Percentiles rank a stretch among this genome's conserved stretches.
These are phyloP conservation scores for Micrasema longulum DNA, from an alignment of 1,140 invertebrate species.

Conservation along the genomic window DNA sequence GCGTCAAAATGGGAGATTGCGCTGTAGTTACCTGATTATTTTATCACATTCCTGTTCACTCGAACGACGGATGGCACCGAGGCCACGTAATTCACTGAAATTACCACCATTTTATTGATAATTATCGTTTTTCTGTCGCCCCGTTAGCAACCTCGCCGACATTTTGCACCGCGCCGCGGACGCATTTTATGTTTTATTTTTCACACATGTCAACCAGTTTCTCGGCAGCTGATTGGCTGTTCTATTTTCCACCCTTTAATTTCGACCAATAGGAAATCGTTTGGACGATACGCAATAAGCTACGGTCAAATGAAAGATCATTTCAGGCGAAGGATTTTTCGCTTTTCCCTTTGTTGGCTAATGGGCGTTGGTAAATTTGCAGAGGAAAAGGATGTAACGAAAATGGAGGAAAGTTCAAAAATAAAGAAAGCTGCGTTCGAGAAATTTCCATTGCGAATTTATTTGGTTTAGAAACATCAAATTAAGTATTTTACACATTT, in stretches of 20 bases:
- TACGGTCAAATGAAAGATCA: constrained; percentile 5
- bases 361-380: constrained; percentile 34
- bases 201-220: constrained; percentile 17
- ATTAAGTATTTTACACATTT: no score
- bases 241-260: constrained; percentile 23
- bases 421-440: neutral
- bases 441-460: neutral
- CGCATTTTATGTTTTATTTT: constrained; percentile 4
- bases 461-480: no score
- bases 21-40: constrained; percentile 3
- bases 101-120: constrained; percentile 27
- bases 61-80: neutral
- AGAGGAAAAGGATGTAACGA: neutral
- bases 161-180: constrained; percentile 15
- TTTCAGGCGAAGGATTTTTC: constrained; percentile 10
- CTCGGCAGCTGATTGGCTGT: constrained; percentile 6
- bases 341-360: neutral
- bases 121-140: neutral
- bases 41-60: constrained; percentile 24
- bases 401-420: constrained; percentile 26
- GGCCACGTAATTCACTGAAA: neutral
- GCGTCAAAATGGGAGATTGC: neutral
- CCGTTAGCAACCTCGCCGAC: neutral
- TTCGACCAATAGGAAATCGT: constrained; percentile 21
- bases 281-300: neutral